Base-by-base conservation (phyloP, 2,888 invertebrate genomes). In the Diploptera punctata region DNA sequence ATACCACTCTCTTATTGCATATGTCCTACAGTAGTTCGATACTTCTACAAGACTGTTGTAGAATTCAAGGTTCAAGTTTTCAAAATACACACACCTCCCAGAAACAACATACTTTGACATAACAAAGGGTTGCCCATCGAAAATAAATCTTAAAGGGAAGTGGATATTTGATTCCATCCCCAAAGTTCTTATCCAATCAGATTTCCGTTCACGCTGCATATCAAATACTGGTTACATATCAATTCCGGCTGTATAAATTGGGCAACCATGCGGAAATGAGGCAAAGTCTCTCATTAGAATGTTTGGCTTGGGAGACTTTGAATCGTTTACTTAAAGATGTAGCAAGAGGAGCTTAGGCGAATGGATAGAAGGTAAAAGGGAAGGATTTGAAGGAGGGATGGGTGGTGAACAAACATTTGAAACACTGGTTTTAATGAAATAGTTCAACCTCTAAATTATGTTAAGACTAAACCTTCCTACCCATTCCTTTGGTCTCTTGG, bases 381-480 rank as follows among this genome's bases (percentile, higher is more conserved):
- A 60, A 26, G 33, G 38, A 33, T 5, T 31, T 21, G 52, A 1
- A 19, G 16, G 3, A 21, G 49, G 71, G 31, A 61, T 60, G 67
- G 10, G 26, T 52, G 71, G 65, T 69, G 62, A 44, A 65, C 72
- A 75, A 71, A 69, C 69, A 69, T 18, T n/a, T 61, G 60, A 61
- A 69, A 69, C 67, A 67, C 54, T 44, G 67, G 60, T 71, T 70
- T n/a, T 74, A 74, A 74, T 74, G 74, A 74, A 74, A 74, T 71
- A 74, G 65, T 72, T 52, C 31, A 57, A 61, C 68, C 73, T 47
- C 68, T 49, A 68, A 69, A 72, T 73, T 70, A 73, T 65, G 73
- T 65, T 69, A 73, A 73, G 62, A 68, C 21, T 61, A 19, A 33
- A 31, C 26, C 24, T 21, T 1, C 5, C 26, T 1, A 24, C 57